A percentile compares a stretch with the other conserved stretches of the same genome.
These are phyloP conservation scores for Pristionchus arcanus DNA, from an alignment of 2,888 invertebrate species.

Conservation along the genomic window DNA sequence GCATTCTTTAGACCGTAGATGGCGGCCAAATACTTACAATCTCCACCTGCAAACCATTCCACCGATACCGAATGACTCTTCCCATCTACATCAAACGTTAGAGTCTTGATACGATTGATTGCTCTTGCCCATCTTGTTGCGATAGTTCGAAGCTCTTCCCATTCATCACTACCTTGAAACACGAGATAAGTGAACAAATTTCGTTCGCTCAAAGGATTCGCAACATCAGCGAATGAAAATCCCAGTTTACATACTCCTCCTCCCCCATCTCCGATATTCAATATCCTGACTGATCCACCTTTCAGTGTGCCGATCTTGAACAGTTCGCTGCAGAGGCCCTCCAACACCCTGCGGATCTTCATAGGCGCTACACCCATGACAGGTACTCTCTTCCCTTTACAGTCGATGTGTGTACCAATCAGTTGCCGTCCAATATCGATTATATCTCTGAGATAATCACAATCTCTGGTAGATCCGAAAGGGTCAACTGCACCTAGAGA, in stretches of 20 bases:
- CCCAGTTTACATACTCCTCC: constrained; percentile 4
- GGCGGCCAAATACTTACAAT: neutral
- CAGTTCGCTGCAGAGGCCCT: neutral
- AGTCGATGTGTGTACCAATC: neutral
- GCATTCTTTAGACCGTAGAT: neutral
- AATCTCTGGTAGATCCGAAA: neutral
- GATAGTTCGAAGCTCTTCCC: neutral
- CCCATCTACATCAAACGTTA: neutral
- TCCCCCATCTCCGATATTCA: constrained; percentile 39
- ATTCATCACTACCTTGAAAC: neutral
- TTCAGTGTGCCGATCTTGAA: neutral
- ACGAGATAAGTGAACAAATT: neutral
- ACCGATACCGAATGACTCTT: neutral
- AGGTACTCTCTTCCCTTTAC: neutral
- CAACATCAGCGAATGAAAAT: neutral
- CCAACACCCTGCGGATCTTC: neutral
- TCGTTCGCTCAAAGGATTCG: neutral
- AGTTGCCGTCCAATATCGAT: neutral
- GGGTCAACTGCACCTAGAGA: neutral
- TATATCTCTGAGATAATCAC: neutral
- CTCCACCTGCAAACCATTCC: constrained; percentile 17
- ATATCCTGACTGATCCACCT: neutral
- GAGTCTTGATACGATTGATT: neutral
- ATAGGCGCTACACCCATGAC: neutral
- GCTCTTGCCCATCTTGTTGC: neutral